Evolutionary conservation across 2,113 vertebrate species (phyloP), one percentile per base, ranked within the genome.

Genomic region (Lycocorax pyrrhopterus): DNA sequence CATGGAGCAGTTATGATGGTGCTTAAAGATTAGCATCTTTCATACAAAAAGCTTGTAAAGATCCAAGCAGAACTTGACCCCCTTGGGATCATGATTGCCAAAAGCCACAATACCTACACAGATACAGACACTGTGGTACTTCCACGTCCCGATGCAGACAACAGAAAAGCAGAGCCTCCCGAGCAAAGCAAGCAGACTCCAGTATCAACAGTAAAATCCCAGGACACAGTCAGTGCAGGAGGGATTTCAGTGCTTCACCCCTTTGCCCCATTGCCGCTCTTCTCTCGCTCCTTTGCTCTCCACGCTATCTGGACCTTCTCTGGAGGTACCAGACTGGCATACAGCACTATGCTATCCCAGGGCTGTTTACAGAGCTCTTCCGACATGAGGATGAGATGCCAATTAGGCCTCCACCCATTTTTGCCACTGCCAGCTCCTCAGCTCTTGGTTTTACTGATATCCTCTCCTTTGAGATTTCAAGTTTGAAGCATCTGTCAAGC

Each of bases 141-240:
- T 90, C 51, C 32, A 27, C 0, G 0, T 43, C 27, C 60, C 1
- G 0, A 15, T 21, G 30, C 46, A 92, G 68, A 32, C 1, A 3
- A 23, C 27, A 72, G 72, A 83, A 59, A 74, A 85, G 22, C 60
- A 79, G 37, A 7, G 2, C 16, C 63, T 78, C n/a, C 60, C 58
- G n/a, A 83, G 22, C 29, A 81, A 78, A 72, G 17, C 11, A 79
- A 85, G 30, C 6, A 4, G 46, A 26, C 32, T 88, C n/a, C 33
- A 71, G 35, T 7, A 80, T 41, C 67, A 75, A n/a, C 9, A 76
- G 30, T 17, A 67, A 84, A 95, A 93, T 43, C 52, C 25, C 52
- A 43, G 12, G 55, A 72, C 16, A 37, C 8, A 43, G 22, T 14
- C 44, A 64, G 11, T 32, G 25, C 26, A 53, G 30, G 33, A 80